These are phyloP conservation scores for Mamestra configurata DNA, from an alignment of 1,140 invertebrate genomes.

Conservation along the genomic window DNA sequence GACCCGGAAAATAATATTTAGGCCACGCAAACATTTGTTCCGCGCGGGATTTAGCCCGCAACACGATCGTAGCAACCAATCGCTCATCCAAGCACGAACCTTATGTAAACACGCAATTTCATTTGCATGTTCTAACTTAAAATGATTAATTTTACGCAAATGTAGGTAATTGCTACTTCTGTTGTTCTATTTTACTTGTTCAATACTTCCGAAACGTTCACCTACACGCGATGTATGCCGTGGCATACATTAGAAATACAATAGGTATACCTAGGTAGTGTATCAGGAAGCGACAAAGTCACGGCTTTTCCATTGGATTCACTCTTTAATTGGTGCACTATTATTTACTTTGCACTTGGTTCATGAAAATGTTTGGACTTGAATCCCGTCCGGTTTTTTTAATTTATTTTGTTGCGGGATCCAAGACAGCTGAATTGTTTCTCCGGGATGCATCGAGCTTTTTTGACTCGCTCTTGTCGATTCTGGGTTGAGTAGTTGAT, in stretches of 20 bases:
- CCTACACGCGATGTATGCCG: slow-evolving; percentile 27
- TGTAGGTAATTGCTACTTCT: slow-evolving; percentile 6
- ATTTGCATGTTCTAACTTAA: slow-evolving; percentile 14
- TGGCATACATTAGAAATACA: slow-evolving; percentile 29
- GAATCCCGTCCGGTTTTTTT: neutral
- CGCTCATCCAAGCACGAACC: neutral
- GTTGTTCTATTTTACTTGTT: slow-evolving; percentile 29
- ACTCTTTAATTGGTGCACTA: neutral
- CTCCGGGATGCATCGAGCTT: no score
- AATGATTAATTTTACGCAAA: neutral
- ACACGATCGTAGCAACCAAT: no score
- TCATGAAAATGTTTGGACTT: neutral
- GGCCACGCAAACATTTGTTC: no score
- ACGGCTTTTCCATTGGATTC: neutral
- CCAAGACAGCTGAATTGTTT: no score
- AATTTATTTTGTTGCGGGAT: no score
- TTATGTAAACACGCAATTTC: slow-evolving; percentile 22
- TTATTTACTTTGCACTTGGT: neutral
- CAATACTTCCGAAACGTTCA: slow-evolving; percentile 26
- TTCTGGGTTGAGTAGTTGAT: no score
- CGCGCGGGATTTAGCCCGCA: no score
- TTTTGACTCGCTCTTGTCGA: no score
- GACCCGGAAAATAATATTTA: no score
- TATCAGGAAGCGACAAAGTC: slow-evolving; percentile 21
- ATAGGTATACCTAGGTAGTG: no score